Conservation (phyloP, 2,797 vertebrate genomes). For the Paramormyrops hopkinsi region DNA sequence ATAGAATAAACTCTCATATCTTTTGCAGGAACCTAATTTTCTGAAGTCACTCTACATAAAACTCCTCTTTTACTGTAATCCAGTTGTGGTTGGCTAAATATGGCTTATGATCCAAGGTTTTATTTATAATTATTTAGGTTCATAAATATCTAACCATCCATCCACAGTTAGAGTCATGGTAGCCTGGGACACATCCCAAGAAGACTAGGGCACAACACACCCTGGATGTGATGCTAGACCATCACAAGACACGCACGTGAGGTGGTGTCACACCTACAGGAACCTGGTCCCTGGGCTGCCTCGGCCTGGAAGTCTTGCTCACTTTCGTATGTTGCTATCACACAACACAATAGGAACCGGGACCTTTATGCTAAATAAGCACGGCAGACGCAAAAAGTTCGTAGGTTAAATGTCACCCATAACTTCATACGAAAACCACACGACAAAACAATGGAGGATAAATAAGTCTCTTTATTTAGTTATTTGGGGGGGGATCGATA, state of each 20-base stretch:
- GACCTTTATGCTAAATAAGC: not conserved
- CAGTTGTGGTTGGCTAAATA: conserved; percentile 30
- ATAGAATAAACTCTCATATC: not conserved
- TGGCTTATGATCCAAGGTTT: not conserved
- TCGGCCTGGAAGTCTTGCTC: not conserved
- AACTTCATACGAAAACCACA: not conserved
- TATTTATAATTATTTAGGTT: not conserved
- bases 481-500: not conserved
- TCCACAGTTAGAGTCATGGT: not conserved
- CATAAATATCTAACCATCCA: not conserved
- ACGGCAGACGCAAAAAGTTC: not conserved
- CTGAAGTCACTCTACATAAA: not conserved
- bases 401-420: not conserved
- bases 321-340: not conserved
- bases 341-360: not conserved
- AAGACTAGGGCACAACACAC: not conserved
- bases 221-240: not conserved
- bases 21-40: not conserved
- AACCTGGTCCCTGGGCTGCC: not conserved
- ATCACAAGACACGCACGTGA: not conserved
- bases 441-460: not conserved
- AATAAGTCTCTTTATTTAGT: not conserved
- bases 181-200: not conserved
- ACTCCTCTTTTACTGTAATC: not conserved
- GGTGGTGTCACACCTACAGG: not conserved